Conservation (phyloP, 2,888 invertebrate species). For the Crioceris asparagi region DNA sequence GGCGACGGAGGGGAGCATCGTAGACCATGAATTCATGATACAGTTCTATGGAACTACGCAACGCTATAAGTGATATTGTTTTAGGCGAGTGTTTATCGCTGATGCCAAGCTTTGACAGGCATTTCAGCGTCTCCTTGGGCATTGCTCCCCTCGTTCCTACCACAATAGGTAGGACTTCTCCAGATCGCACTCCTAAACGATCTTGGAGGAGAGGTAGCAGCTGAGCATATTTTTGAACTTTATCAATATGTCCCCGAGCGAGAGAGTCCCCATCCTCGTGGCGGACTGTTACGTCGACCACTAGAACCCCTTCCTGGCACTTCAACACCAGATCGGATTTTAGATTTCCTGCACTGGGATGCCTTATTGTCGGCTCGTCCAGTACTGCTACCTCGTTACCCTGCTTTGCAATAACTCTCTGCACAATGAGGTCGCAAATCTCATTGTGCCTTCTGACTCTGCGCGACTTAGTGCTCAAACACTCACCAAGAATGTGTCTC, state of each 20-base stretch:
- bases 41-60: slow-evolving; percentile 23
- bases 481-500: slow-evolving; percentile 24
- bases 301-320: slow-evolving; percentile 19
- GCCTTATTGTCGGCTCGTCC: slow-evolving; percentile 13
- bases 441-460: slow-evolving; percentile 21
- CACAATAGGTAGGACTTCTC: slow-evolving; percentile 26
- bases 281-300: slow-evolving; percentile 26
- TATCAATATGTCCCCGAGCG: slow-evolving; percentile 18
- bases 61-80: slow-evolving; percentile 24
- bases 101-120: slow-evolving; percentile 19
- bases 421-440: slow-evolving; percentile 18
- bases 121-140: slow-evolving; percentile 22
- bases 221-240: slow-evolving; percentile 21
- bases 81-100: slow-evolving; percentile 11
- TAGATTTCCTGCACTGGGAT: slow-evolving; percentile 16
- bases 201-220: slow-evolving; percentile 18
- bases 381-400: slow-evolving; percentile 12
- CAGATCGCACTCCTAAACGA: slow-evolving; percentile 9
- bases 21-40: slow-evolving; percentile 26
- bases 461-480: slow-evolving; percentile 18
- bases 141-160: slow-evolving; percentile 29
- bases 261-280: slow-evolving; percentile 17
- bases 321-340: slow-evolving; percentile 23
- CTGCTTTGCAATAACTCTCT: too few species aligned
- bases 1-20: slow-evolving; percentile 19